Evolutionary conservation across 2,888 invertebrate genomes (phyloP).

Genomic region (Synergus gifuensis): DNA sequence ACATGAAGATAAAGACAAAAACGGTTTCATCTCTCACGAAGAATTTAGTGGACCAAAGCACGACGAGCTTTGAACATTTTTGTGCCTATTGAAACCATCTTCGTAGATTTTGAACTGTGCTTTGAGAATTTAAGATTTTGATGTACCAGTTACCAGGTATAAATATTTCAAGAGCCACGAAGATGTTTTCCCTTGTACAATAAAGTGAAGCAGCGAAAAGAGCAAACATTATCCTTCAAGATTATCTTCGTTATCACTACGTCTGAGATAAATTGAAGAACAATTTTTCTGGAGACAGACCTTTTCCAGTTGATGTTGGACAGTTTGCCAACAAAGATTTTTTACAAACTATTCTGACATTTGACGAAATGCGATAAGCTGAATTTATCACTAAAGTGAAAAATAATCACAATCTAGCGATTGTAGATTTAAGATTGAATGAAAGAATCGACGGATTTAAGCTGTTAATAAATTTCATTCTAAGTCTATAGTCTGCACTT

Average conservation of each 20-base stretch:
- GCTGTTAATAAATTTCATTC: no score
- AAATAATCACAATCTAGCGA: neutral
- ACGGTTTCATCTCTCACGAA: constrained; percentile 96
- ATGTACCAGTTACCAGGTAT: neutral
- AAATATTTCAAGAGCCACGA: neutral
- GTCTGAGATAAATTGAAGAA: no score
- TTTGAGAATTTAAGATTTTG: neutral
- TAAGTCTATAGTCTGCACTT: no score
- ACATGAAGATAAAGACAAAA: constrained; percentile 97
- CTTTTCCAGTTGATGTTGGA: neutral
- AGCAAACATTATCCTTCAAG: neutral
- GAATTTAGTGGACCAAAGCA: constrained; percentile 99
- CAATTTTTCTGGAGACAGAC: no score
- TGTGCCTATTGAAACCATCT: constrained; percentile 48
- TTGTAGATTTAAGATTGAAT: neutral
- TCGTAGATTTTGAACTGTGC: constrained; percentile 43
- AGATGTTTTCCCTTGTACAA: constrained; percentile 16
- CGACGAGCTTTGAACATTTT: constrained; percentile 90
- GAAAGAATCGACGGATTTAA: neutral
- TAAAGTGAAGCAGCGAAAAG: neutral
- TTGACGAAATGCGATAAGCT: constrained; percentile 17
- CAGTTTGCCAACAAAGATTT: constrained; percentile 2
- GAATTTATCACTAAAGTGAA: constrained; percentile 20
- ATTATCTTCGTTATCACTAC: neutral
- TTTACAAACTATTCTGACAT: neutral